Conservation (phyloP, 2,888 invertebrate species). For the Crioceris asparagi region DNA sequence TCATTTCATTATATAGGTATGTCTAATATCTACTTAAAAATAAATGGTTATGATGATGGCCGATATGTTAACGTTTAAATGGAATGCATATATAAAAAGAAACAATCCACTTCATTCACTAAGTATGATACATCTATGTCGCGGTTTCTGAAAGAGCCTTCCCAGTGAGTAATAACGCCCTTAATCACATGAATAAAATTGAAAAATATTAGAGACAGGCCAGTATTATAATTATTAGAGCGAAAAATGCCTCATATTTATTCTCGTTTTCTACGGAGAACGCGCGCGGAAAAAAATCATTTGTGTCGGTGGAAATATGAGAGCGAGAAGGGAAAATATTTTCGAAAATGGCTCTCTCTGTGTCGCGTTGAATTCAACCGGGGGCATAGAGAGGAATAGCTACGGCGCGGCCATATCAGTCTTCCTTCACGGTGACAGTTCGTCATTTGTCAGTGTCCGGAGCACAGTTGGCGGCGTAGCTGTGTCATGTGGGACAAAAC, state of each 20-base stretch:
- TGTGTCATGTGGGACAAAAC: conserved; percentile 42
- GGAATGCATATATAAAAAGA: too few species aligned
- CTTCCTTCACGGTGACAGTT: conserved; percentile 44
- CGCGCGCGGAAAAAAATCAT: conserved; percentile 23
- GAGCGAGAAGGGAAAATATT: conserved; percentile 33
- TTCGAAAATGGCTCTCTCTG: conserved; percentile 33
- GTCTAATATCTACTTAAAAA: too few species aligned
- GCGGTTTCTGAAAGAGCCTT: conserved; percentile 20
- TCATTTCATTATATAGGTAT: too few species aligned
- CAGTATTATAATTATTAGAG: conserved; percentile 36
- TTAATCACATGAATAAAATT: conserved; percentile 33
- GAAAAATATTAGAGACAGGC: conserved; percentile 35
- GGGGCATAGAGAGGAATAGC: conserved; percentile 35
- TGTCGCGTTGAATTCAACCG: conserved; percentile 28
- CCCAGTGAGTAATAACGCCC: conserved; percentile 24
- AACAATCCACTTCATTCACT: too few species aligned
- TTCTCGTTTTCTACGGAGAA: conserved; percentile 29
- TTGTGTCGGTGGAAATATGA: conserved; percentile 31
- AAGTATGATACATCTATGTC: conserved; percentile 10
- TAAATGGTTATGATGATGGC: too few species aligned
- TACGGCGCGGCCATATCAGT: conserved; percentile 41
- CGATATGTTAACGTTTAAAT: too few species aligned
- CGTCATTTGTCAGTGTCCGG: conserved; percentile 44
- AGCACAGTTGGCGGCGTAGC: conserved; percentile 40
- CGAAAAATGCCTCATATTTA: conserved; percentile 36